A percentile compares a stretch with the other conserved stretches of the same genome.
These are phyloP conservation scores for Halichoerus grypus DNA, from an alignment of 2,113 vertebrate species.

Conservation along the genomic window DNA sequence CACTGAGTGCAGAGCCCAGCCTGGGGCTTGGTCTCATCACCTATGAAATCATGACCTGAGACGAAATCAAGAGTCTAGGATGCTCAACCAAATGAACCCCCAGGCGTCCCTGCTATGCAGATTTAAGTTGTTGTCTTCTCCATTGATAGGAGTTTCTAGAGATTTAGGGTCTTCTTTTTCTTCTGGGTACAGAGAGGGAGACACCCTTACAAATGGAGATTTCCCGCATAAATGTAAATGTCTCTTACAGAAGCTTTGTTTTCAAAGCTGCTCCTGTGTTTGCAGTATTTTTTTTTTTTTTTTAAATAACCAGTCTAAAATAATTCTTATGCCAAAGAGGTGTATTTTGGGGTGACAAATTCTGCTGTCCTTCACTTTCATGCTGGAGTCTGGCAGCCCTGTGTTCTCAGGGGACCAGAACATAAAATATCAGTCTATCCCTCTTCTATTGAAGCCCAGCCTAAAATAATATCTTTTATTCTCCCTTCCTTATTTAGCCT, in stretches of 20 bases:
- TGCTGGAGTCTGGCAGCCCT: neutral
- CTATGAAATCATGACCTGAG: neutral
- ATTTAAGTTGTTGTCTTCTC: neutral
- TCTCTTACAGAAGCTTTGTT: neutral
- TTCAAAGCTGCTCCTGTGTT: neutral
- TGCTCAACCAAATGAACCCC: neutral
- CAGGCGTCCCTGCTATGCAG: neutral
- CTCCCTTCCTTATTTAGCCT: neutral
- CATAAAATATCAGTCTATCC: neutral
- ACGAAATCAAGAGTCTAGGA: neutral
- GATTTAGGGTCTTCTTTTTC: neutral
- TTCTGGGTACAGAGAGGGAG: neutral
- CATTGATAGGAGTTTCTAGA: neutral
- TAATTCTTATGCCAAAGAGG: neutral
- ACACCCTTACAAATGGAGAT: neutral
- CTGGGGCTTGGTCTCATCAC: neutral
- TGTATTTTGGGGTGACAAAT: neutral
- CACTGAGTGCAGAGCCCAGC: neutral
- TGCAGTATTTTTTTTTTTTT: neutral
- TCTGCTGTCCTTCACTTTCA: neutral
- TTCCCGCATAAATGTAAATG: neutral
- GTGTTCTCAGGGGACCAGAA: slow-evolving; percentile 2
- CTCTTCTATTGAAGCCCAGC: neutral
- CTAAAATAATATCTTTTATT: slow-evolving; percentile 27
- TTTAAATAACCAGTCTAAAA: neutral